These are phyloP conservation scores for Discoglossus pictus DNA, from an alignment of 2,797 vertebrate species.

Conservation along the genomic window DNA sequence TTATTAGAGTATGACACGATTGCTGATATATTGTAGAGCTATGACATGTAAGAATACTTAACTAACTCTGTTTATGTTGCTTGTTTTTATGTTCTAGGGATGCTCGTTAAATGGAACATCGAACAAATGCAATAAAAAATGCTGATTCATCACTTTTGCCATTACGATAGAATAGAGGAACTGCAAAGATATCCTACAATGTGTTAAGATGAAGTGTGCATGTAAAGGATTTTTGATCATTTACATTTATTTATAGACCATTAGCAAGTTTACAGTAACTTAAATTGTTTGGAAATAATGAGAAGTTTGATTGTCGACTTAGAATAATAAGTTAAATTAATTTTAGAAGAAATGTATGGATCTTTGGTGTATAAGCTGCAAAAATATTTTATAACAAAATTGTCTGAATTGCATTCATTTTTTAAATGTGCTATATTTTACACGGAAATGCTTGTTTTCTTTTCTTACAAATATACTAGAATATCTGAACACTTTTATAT, in stretches of 20 bases:
- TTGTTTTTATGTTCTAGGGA: neutral
- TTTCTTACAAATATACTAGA: constrained; percentile 12
- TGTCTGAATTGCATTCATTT: constrained; percentile 5
- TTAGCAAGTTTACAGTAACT: constrained; percentile 10
- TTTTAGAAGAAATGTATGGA: neutral
- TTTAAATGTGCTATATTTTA: constrained; percentile 13
- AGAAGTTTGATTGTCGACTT: neutral
- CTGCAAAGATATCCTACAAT: constrained; percentile 13
- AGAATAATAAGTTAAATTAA: neutral
- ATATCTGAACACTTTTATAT: constrained; percentile 2
- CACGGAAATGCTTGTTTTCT: neutral
- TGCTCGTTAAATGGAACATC: neutral
- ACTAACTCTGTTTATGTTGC: too few relatives aligned
- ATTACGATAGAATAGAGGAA: constrained; percentile 16
- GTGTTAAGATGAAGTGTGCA: constrained; percentile 2
- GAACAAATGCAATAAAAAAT: neutral
- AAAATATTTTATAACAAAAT: constrained; percentile 23
- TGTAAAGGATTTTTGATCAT: neutral
- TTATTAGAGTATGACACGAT: too few relatives aligned
- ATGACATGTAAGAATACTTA: too few relatives aligned
- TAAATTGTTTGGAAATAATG: neutral
- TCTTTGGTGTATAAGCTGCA: neutral
- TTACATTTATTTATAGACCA: too few relatives aligned
- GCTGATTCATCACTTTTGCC: constrained; percentile 25
- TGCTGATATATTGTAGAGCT: too few relatives aligned